Conservation (phyloP, 92 coral and sea anemone genomes). For the Micromussa lordhowensis region DNA sequence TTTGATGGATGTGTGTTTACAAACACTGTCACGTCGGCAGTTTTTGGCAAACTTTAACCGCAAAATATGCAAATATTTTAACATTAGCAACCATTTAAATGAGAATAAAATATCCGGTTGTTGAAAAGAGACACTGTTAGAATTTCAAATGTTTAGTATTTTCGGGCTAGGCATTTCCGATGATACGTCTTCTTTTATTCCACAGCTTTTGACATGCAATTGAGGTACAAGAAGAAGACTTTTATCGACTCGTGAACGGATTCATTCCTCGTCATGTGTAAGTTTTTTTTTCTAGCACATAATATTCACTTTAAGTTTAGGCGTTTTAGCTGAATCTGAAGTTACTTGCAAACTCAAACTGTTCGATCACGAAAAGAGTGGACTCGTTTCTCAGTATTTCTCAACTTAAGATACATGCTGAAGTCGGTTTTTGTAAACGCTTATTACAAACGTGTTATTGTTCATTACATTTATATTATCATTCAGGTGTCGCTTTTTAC, state of each 20-base stretch:
- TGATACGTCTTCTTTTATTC: background rate
- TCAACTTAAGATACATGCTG: background rate
- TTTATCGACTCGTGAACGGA: background rate
- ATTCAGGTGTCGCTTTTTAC: background rate
- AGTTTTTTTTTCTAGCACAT: background rate
- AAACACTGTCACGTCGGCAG: conserved; percentile 23
- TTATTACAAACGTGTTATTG: background rate
- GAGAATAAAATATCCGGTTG: conserved; percentile 5
- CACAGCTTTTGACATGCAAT: background rate
- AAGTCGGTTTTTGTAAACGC: background rate
- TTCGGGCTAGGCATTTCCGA: background rate
- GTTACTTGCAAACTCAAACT: background rate
- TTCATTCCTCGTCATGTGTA: background rate
- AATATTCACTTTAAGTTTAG: background rate
- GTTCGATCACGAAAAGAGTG: background rate
- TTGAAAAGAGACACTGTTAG: background rate
- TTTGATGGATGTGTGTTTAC: conserved; percentile 11
- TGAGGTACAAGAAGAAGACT: background rate
- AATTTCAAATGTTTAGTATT: background rate
- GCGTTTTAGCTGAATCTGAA: background rate
- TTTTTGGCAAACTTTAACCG: conserved; percentile 13
- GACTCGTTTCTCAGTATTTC: background rate
- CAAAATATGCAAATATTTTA: conserved; percentile 16
- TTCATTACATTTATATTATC: background rate
- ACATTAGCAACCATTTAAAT: conserved; percentile 1